A percentile compares a stretch with the other conserved stretches of the same genome.
Conservation (phyloP, 2,888 invertebrate species). For the Acrobasis repandana region DNA sequence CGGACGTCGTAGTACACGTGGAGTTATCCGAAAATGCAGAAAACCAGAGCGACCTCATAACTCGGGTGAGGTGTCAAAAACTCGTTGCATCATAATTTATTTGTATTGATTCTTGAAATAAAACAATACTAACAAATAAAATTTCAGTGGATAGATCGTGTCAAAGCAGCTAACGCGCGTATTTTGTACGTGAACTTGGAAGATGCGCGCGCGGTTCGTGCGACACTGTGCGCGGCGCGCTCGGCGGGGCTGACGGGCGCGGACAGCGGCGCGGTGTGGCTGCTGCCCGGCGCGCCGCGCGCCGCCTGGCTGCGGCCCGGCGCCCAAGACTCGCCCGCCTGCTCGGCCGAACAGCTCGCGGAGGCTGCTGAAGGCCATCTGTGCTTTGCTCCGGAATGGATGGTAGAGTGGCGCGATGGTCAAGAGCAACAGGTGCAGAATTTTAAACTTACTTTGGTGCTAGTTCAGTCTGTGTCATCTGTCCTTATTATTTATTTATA, state of each 20-base stretch:
- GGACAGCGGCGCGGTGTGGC: constrained; percentile 91
- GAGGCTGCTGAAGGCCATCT: constrained; percentile 48
- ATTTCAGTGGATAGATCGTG: constrained; percentile 58
- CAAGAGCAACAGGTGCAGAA: not conserved
- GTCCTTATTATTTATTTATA: too few relatives aligned
- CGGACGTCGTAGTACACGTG: constrained; percentile 49
- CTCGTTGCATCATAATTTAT: not conserved
- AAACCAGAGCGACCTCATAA: constrained; percentile 42
- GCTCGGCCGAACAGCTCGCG: constrained; percentile 45
- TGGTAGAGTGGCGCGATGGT: constrained; percentile 41
- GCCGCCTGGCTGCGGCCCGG: constrained; percentile 85
- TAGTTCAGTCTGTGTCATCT: too few relatives aligned
- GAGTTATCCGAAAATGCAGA: constrained; percentile 64
- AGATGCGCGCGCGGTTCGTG: constrained; percentile 87
- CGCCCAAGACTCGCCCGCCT: constrained; percentile 82
- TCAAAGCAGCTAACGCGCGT: constrained; percentile 75
- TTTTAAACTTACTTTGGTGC: not conserved
- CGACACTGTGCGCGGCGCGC: constrained; percentile 92
- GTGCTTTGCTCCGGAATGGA: constrained; percentile 55
- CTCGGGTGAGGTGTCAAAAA: constrained; percentile 33
- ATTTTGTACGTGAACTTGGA: constrained; percentile 92
- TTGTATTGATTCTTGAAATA: not conserved
- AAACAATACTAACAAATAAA: not conserved
- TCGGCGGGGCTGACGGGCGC: constrained; percentile 86
- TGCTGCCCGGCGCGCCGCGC: constrained; percentile 89